Base-by-base conservation (phyloP, 1,140 invertebrate species). In the Drosophila bocki region DNA sequence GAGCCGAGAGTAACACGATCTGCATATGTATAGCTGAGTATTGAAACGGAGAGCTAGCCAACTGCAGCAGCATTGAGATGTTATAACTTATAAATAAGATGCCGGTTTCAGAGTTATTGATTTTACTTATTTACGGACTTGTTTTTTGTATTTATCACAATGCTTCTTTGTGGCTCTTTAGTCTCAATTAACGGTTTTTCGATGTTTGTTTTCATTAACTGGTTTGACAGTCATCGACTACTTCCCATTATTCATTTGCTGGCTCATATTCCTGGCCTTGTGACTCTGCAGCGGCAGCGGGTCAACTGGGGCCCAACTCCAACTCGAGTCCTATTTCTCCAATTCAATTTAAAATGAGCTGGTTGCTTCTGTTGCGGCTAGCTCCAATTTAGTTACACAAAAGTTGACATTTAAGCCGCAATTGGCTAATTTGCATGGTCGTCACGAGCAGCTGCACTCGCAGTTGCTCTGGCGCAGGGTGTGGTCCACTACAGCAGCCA, bases 341-440 rank as follows among this genome's bases (percentile, higher is more conserved):
- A 13, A 41, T 13, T 33, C 15, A 19, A 48, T 33, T 69, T n/a
- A 15, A 13, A 33, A 11, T 37, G 12, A 64, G 9, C 13, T n/a
- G 11, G 11, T 19, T 33, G 26, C 44, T 15, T 68, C n/a, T 41
- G 35, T 67, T 39, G 45, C 13, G 17, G 45, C 11, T 59, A 51
- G 37, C 37, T 42, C 32, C 37, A 60, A 71, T 60, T 74, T 15
- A 51, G 22, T 59, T 59, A 44, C 54, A 42, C n/a, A 60, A 51
- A 72, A 41, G 70, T 70, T 74, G 54, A 74, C 68, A 74, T 74
- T 74, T 60, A 51, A 17, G 68, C 68, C 29, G 15, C 37, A 35
- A 22, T 22, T 17, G 42, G 37, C 32, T 42, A 72, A 72, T 74
- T 74, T 60, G 70, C 70, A 60, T 74, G 53, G 68, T 72, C 70